Conservation (phyloP, 2,797 vertebrate species). For the Pogoniulus pusillus region DNA sequence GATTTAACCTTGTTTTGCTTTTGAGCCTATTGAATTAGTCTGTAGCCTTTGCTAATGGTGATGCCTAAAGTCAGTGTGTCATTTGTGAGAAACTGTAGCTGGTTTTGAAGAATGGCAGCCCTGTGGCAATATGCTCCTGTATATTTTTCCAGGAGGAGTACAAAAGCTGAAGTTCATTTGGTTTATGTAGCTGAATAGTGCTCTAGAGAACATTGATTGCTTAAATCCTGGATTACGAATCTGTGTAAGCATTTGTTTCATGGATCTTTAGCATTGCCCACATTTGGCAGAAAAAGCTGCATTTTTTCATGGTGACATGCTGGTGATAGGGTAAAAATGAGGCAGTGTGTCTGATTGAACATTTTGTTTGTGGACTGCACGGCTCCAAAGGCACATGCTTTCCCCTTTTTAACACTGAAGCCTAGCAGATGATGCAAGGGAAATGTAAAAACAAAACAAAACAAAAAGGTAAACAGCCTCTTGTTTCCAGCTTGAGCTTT, state of each 20-base stretch:
- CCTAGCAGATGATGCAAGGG: background rate
- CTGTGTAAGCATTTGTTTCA: slow-evolving; percentile 63
- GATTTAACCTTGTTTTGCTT: background rate
- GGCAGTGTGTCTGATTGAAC: slow-evolving; percentile 40
- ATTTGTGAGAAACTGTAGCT: background rate
- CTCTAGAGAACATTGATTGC: background rate
- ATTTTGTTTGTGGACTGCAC: slow-evolving; percentile 46
- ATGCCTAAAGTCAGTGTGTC: background rate
- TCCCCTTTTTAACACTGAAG: slow-evolving; percentile 2
- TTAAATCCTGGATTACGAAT: slow-evolving; percentile 57
- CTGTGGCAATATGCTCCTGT: background rate
- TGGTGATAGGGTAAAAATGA: slow-evolving; percentile 41
- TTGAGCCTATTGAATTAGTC: background rate
- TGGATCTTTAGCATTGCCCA: slow-evolving; percentile 38
- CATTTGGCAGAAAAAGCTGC: slow-evolving; percentile 43
- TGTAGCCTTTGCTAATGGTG: background rate
- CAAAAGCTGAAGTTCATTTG: slow-evolving; percentile 33
- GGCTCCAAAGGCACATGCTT: slow-evolving; percentile 30
- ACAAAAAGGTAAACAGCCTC: background rate
- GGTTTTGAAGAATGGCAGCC: slow-evolving; percentile 4
- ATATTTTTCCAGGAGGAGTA: slow-evolving; percentile 35
- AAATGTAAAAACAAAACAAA: background rate
- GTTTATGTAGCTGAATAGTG: slow-evolving; percentile 27
- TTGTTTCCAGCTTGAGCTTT: background rate
- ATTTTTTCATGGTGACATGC: slow-evolving; percentile 56